These are phyloP conservation scores for Ganaspis brasiliensis DNA, from an alignment of 2,888 invertebrate species.

Conservation along the genomic window DNA sequence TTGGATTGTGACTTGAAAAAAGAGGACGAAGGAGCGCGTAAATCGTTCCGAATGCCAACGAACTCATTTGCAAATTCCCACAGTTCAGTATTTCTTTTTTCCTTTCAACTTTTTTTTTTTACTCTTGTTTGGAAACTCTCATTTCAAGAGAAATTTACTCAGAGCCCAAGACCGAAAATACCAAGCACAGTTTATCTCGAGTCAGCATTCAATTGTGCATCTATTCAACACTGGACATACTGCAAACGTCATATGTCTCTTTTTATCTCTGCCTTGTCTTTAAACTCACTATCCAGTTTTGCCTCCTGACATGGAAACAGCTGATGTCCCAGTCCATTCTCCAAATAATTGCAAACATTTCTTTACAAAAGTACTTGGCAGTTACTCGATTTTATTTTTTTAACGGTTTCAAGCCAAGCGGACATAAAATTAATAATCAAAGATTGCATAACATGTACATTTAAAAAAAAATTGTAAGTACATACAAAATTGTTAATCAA, in stretches of 20 bases:
- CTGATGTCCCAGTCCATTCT: too few species aligned
- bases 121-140: slow-evolving; percentile 37
- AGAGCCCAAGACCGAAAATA: slow-evolving; percentile 1
- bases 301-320: too few species aligned
- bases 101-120: slow-evolving; percentile 29
- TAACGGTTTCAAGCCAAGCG: too few species aligned
- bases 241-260: neutral
- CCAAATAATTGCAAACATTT: too few species aligned
- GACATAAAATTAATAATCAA: too few species aligned
- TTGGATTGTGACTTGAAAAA: slow-evolving; percentile 37
- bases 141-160: neutral
- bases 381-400: neutral
- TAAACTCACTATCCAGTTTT: too few species aligned
- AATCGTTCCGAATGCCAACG: slow-evolving; percentile 37
- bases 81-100: slow-evolving; percentile 34
- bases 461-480: too few species aligned
- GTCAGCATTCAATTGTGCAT: slow-evolving; percentile 8
- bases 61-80: slow-evolving; percentile 42
- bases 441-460: too few species aligned
- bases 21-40: slow-evolving; percentile 1
- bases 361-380: too few species aligned
- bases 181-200: neutral
- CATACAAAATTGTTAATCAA: too few species aligned
- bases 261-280: too few species aligned
- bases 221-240: slow-evolving; percentile 10